Evolutionary conservation across 2,113 vertebrate genomes (phyloP).

Genomic region (Pongo abelii): DNA sequence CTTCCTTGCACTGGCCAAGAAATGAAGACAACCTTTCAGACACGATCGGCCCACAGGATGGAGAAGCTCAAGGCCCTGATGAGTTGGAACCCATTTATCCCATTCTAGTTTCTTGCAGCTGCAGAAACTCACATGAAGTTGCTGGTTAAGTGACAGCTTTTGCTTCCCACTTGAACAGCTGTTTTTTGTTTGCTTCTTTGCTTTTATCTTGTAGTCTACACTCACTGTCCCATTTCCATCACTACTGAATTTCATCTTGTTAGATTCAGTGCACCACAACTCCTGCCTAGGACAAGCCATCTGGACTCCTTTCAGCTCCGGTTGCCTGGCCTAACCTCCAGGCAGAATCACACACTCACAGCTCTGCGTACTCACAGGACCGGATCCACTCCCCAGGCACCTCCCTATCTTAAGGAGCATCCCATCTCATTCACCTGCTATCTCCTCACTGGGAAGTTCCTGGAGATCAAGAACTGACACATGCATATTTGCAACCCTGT

Average conservation of each 20-base stretch:
- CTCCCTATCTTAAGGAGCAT: too few species aligned
- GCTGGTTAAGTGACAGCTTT: not conserved
- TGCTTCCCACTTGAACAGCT: not conserved
- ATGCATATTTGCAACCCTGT: not conserved
- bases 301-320: not conserved
- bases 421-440: not conserved
- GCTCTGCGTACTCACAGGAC: not conserved
- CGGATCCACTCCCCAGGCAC: not conserved
- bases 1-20: not conserved
- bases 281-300: not conserved
- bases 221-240: not conserved
- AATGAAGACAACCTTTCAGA: not conserved
- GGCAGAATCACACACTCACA: not conserved
- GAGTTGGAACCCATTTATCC: not conserved
- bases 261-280: not conserved
- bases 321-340: not conserved
- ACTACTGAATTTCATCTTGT: not conserved
- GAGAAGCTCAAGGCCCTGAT: not conserved
- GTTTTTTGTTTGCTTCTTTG: not conserved
- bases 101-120: not conserved
- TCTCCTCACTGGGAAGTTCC: not conserved
- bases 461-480: not conserved
- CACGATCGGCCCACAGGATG: not conserved
- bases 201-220: not conserved
- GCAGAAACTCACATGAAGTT: not conserved